Percentiles rank a stretch among this genome's conserved stretches.
These are phyloP conservation scores for Stomorhina lunata DNA, from an alignment of 2,888 invertebrate genomes.

Conservation along the genomic window DNA sequence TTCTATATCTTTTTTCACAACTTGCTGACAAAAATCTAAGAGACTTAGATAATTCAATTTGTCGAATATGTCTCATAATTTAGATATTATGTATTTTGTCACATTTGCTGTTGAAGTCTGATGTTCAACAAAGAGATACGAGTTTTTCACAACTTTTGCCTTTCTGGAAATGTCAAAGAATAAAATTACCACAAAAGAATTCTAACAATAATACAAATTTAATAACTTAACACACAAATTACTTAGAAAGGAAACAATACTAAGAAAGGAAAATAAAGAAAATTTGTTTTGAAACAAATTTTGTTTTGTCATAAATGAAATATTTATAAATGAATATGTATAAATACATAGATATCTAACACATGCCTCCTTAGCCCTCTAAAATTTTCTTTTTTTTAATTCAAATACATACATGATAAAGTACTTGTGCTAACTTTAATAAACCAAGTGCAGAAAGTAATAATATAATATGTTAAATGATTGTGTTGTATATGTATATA, in stretches of 20 bases:
- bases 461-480: too few species aligned
- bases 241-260: not conserved
- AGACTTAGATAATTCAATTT: conserved; percentile 57
- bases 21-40: not conserved
- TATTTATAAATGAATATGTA: not conserved
- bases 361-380: not conserved
- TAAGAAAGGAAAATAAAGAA: not conserved
- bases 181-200: not conserved
- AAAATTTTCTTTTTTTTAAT: too few species aligned
- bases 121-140: too few species aligned
- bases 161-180: too few species aligned
- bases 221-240: not conserved
- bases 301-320: conserved; percentile 4
- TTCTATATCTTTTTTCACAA: not conserved
- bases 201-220: not conserved
- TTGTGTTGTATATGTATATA: too few species aligned
- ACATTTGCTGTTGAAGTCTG: conserved; percentile 31
- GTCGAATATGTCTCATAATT: conserved; percentile 43
- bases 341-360: not conserved
- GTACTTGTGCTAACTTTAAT: not conserved
- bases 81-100: conserved; percentile 37
- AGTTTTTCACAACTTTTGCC: too few species aligned
- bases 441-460: too few species aligned
- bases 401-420: not conserved
- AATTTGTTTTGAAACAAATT: conserved; percentile 22